A percentile compares a stretch with the other conserved stretches of the same genome.
Conservation (phyloP, 2,888 invertebrate genomes). For the Mesopsocus fuscifrons region DNA sequence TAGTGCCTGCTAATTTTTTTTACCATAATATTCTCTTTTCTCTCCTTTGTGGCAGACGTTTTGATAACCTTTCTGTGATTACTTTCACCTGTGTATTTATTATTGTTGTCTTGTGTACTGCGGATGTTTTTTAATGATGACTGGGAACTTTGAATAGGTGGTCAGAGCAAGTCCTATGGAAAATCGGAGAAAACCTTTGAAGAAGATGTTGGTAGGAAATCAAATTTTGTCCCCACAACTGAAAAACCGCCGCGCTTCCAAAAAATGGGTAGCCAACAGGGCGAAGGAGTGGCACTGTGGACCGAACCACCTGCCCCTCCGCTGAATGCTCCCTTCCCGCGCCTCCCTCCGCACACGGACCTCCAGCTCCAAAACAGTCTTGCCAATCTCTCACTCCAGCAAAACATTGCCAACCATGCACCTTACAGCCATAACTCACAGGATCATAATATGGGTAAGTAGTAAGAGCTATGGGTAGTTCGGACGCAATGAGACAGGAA, state of each 20-base stretch:
- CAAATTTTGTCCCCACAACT: conserved; percentile 1
- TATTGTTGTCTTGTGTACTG: too few relatives aligned
- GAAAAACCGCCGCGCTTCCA: conserved; percentile 16
- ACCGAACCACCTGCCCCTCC: background rate
- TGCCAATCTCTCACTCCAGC: conserved; percentile 5
- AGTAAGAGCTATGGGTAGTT: too few relatives aligned
- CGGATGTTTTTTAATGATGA: too few relatives aligned
- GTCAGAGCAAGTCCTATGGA: background rate
- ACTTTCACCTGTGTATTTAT: too few relatives aligned
- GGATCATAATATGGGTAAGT: too few relatives aligned
- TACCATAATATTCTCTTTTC: too few relatives aligned
- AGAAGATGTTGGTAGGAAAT: background rate
- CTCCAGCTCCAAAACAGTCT: conserved; percentile 3
- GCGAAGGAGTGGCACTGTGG: background rate
- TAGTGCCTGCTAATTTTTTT: too few relatives aligned
- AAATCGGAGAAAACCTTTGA: background rate
- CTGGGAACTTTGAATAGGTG: too few relatives aligned
- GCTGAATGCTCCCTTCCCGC: background rate
- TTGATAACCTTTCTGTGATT: too few relatives aligned
- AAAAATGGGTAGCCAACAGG: conserved; percentile 9
- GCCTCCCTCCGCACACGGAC: background rate
- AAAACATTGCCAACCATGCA: conserved; percentile 7
- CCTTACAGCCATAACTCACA: background rate
- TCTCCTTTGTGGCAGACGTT: too few relatives aligned
- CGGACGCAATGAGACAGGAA: too few relatives aligned